Evolutionary conservation across 2,113 vertebrate genomes (phyloP).

Genomic region (Austrofundulus limnaeus): DNA sequence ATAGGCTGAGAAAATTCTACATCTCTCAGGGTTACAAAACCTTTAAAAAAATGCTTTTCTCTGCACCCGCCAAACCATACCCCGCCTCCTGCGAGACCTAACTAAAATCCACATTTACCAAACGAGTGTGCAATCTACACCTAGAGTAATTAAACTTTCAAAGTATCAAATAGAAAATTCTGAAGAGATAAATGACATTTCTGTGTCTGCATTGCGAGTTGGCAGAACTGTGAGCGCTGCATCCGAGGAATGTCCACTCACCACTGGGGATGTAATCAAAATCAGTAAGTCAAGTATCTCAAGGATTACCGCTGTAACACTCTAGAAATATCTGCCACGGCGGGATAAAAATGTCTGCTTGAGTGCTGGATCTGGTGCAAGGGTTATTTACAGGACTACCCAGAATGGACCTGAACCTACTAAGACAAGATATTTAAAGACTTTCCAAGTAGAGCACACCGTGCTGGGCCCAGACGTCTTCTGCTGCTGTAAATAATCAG

Average conservation of each 20-base stretch:
- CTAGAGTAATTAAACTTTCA: not conserved
- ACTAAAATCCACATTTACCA: not conserved
- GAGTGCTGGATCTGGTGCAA: constrained; percentile 36
- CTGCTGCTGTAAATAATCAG: constrained; percentile 59
- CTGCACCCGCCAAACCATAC: too few species aligned
- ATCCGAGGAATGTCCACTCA: constrained; percentile 11
- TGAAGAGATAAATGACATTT: not conserved
- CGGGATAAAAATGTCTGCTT: constrained; percentile 47
- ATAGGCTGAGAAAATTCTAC: not conserved
- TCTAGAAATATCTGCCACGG: constrained; percentile 35
- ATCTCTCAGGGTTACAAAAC: not conserved
- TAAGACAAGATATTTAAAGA: constrained; percentile 62
- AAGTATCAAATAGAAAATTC: not conserved
- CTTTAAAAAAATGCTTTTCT: not conserved
- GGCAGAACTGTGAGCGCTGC: constrained; percentile 1
- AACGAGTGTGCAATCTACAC: not conserved
- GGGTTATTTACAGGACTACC: constrained; percentile 57
- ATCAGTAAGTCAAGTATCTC: constrained; percentile 47
- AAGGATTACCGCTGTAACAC: constrained; percentile 43
- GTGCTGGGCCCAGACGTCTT: constrained; percentile 45
- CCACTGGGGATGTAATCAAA: constrained; percentile 34
- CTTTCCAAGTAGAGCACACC: constrained; percentile 43
- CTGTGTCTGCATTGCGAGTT: not conserved
- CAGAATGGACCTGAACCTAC: constrained; percentile 50
- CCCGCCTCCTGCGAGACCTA: not conserved